phyloP scores from a whole-genome alignment of 2,888 invertebrate genomes.

The Allolobophora icterica region DNA sequence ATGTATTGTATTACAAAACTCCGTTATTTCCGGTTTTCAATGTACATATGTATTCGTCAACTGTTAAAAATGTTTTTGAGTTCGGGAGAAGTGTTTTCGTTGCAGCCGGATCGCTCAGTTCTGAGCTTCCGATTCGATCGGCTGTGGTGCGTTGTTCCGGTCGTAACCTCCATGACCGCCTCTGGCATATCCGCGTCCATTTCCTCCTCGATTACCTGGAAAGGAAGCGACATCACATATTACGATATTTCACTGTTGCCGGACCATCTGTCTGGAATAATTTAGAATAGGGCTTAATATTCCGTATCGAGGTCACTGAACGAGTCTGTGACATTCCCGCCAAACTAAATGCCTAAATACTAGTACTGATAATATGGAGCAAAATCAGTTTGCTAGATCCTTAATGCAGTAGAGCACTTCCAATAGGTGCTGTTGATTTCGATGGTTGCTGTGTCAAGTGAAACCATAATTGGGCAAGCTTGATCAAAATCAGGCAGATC shows the following conservation, averaged over 20 bases:
- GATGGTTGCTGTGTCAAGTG: no score
- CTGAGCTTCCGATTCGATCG: not conserved
- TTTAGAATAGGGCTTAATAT: no score
- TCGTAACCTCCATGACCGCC: constrained; percentile 1
- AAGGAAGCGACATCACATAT: not conserved
- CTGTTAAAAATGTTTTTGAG: not conserved
- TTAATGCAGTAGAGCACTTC: no score
- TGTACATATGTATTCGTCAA: not conserved
- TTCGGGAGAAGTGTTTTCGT: not conserved
- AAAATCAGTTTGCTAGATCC: no score
- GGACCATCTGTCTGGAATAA: no score
- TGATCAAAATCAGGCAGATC: no score
- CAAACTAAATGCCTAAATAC: not conserved
- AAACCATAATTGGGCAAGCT: no score
- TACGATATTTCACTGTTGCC: not conserved
- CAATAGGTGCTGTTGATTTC: no score
- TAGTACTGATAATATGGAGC: not conserved
- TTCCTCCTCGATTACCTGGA: constrained; percentile 1
- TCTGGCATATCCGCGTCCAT: constrained; percentile 1
- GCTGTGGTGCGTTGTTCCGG: not conserved
- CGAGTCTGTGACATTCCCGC: no score
- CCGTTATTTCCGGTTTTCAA: no score
- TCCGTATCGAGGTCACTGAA: no score
- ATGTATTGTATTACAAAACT: no score
- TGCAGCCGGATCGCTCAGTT: not conserved